These are phyloP conservation scores for Anniella stebbinsi DNA, from an alignment of 2,797 vertebrate genomes.

Conservation along the genomic window DNA sequence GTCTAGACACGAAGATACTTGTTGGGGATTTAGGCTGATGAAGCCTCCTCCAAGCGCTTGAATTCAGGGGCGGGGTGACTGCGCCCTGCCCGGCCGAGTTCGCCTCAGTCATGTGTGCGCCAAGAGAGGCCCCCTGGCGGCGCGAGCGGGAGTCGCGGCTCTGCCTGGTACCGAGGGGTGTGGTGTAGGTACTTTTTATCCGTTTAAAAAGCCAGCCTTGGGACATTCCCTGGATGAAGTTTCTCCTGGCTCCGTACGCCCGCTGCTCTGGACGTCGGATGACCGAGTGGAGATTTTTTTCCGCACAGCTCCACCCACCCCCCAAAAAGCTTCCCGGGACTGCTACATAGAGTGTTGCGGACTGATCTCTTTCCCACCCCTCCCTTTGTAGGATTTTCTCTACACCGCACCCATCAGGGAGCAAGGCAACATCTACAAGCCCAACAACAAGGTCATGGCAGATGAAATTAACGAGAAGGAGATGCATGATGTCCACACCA, in stretches of 20 bases:
- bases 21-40: neutral
- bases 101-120: constrained; percentile 15
- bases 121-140: constrained; percentile 85
- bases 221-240: constrained; percentile 74
- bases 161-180: constrained; percentile 82
- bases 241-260: constrained; percentile 47
- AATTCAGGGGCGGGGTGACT: neutral
- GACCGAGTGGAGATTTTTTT: neutral
- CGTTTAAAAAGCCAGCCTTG: constrained; percentile 83
- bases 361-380: constrained; percentile 22
- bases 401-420: constrained; percentile 93
- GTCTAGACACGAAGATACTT: neutral
- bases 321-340: constrained; percentile 33
- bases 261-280: neutral
- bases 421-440: constrained; percentile 98
- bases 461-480: constrained; percentile 93
- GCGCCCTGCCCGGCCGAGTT: constrained; percentile 36
- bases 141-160: constrained; percentile 75
- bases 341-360: neutral
- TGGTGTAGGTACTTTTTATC: constrained; percentile 79
- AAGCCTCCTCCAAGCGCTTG: neutral
- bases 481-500: constrained; percentile 92
- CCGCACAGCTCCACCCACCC: neutral
- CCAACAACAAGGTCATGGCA: constrained; percentile 97
- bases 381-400: constrained; percentile 85